These are phyloP conservation scores for Ardeotis arabs DNA, from an alignment of 2,113 vertebrate genomes.

Conservation along the genomic window DNA sequence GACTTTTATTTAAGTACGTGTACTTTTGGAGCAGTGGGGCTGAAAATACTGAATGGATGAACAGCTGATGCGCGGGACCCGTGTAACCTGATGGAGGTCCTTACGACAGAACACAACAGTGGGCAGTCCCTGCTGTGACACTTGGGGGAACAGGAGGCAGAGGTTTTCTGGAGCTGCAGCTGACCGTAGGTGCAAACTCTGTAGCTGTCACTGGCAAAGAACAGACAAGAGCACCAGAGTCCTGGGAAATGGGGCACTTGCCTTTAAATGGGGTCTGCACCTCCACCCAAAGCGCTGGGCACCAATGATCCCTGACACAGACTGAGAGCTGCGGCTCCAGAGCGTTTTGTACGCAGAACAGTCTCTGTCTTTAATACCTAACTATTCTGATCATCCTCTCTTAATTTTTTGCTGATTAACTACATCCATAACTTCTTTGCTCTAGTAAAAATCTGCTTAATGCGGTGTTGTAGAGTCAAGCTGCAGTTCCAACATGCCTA, in stretches of 20 bases:
- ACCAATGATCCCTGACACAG: fast-evolving
- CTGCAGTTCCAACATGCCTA: background rate
- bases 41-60: background rate
- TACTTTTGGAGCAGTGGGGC: background rate
- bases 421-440: background rate
- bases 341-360: background rate
- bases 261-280: background rate
- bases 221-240: fast-evolving
- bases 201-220: background rate
- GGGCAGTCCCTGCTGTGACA: fast-evolving
- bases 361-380: background rate
- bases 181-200: background rate
- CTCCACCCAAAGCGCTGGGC: background rate
- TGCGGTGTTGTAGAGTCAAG: background rate
- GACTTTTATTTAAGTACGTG: fast-evolving
- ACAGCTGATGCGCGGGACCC: background rate
- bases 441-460: background rate
- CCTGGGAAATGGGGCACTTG: background rate
- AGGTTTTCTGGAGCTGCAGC: background rate
- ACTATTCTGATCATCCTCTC: background rate
- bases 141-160: background rate
- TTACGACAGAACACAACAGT: fast-evolving
- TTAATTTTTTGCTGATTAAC: conserved; percentile 33
- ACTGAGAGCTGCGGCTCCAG: background rate
- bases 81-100: background rate